Evolutionary conservation across 1,140 invertebrate genomes (phyloP).

Genomic region (Triops cancriformis): DNA sequence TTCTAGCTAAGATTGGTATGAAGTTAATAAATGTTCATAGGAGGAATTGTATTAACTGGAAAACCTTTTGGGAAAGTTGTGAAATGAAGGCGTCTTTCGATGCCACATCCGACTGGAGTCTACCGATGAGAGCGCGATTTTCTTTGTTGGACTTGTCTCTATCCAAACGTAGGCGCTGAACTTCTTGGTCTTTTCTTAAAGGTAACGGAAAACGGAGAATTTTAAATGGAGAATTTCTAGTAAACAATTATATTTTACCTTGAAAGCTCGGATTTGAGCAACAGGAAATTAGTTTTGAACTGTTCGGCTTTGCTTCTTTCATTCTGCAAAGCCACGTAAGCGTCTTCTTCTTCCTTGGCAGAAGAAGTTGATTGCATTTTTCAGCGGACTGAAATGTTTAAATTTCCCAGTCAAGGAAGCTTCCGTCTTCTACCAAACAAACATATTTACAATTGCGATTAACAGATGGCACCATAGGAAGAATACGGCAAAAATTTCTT

Average conservation of each 20-base stretch:
- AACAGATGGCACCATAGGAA: too few relatives aligned
- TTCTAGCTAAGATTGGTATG: background rate
- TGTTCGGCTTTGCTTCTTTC: background rate
- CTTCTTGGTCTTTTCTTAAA: background rate
- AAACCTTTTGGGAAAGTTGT: background rate
- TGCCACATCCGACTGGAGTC: background rate
- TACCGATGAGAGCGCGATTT: background rate
- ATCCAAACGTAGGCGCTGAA: background rate
- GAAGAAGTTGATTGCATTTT: background rate
- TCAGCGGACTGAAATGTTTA: background rate
- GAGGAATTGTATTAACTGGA: background rate
- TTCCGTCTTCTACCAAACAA: too few relatives aligned
- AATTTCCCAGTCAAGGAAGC: background rate
- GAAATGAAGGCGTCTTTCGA: background rate
- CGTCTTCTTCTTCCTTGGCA: background rate
- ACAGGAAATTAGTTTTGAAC: background rate
- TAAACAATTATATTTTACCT: background rate
- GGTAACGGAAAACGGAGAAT: background rate
- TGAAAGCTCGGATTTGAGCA: background rate
- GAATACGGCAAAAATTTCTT: too few relatives aligned
- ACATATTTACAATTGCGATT: too few relatives aligned
- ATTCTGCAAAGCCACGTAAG: background rate
- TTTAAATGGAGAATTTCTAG: background rate
- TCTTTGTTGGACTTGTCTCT: background rate
- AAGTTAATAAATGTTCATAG: background rate